Percentiles rank a stretch among this genome's conserved stretches.
phyloP scores from a whole-genome alignment of 2,888 invertebrate genomes.

The Drosophila meridionalis region DNA sequence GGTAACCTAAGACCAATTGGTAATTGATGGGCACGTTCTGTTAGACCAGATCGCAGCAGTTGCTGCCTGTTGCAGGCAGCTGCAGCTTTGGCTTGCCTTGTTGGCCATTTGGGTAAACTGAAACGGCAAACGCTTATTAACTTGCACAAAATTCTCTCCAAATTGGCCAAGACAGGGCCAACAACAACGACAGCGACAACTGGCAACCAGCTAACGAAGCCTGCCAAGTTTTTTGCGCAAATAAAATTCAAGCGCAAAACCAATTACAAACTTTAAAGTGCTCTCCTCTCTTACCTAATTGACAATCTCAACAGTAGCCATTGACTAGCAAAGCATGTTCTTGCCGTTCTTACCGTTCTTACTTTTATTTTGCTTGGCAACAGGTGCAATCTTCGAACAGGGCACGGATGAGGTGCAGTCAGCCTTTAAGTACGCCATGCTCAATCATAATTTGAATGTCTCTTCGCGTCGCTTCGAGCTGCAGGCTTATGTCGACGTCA shows the following conservation, averaged over 20 bases:
- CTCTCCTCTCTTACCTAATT: conserved; percentile 73
- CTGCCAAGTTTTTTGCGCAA: conserved; percentile 53
- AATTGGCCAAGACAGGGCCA: conserved; percentile 50
- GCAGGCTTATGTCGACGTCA: conserved; percentile 95
- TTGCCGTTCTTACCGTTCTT: not conserved
- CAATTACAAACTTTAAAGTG: conserved; percentile 80
- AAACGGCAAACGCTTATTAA: conserved; percentile 71
- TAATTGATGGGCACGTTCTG: conserved; percentile 33
- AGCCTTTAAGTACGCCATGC: conserved; percentile 96
- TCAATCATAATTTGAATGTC: conserved; percentile 93
- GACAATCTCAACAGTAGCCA: conserved; percentile 57
- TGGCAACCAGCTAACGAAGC: conserved; percentile 16
- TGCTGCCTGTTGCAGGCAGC: conserved; percentile 25
- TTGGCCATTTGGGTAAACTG: conserved; percentile 59
- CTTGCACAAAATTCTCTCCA: conserved; percentile 59
- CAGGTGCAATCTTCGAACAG: conserved; percentile 96
- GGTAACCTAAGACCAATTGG: conserved; percentile 36
- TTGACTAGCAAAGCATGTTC: not conserved
- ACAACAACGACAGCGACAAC: conserved; percentile 21
- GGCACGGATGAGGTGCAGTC: conserved; percentile 96
- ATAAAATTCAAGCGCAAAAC: conserved; percentile 70
- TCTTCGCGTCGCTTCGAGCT: conserved; percentile 92
- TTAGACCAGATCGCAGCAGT: not conserved
- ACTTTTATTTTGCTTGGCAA: conserved; percentile 1
- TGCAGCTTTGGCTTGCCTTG: conserved; percentile 1